Percentiles rank a stretch among this genome's conserved stretches.
Conservation (phyloP, 2,888 invertebrate genomes). For the Diogma glabrata region DNA sequence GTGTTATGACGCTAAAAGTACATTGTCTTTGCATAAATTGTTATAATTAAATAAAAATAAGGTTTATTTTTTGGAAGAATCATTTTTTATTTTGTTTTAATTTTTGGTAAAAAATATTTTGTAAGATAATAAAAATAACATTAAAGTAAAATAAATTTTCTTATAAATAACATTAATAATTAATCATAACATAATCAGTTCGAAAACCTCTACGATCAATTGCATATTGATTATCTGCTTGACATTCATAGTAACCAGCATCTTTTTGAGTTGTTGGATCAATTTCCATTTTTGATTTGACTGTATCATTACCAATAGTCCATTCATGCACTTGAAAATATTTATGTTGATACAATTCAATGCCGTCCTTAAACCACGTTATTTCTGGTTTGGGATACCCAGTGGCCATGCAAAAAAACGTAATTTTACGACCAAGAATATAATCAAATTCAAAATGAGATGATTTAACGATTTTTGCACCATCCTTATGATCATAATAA, state of each 20-base stretch:
- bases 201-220: constrained; percentile 83
- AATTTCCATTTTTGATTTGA: constrained; percentile 88
- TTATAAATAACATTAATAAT: constrained; percentile 31
- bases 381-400: constrained; percentile 80
- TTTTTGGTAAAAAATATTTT: not conserved
- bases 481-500: constrained; percentile 82
- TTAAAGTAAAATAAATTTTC: no score
- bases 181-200: constrained; percentile 55
- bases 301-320: constrained; percentile 63
- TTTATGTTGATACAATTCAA: constrained; percentile 82
- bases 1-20: no score
- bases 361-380: constrained; percentile 92
- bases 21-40: no score
- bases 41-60: no score
- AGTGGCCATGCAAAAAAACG: constrained; percentile 81
- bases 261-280: constrained; percentile 94
- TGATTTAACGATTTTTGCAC: constrained; percentile 76
- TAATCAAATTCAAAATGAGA: constrained; percentile 91
- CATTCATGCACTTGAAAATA: constrained; percentile 86
- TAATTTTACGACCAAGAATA: constrained; percentile 85
- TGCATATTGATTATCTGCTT: constrained; percentile 86
- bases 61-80: no score
- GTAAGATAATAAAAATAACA: not conserved
- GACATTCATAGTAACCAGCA: constrained; percentile 82
- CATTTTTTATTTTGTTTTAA: no score